A percentile compares a stretch with the other conserved stretches of the same genome.
These are phyloP conservation scores for Eleutherodactylus coqui DNA, from an alignment of 2,797 vertebrate genomes.

Conservation along the genomic window DNA sequence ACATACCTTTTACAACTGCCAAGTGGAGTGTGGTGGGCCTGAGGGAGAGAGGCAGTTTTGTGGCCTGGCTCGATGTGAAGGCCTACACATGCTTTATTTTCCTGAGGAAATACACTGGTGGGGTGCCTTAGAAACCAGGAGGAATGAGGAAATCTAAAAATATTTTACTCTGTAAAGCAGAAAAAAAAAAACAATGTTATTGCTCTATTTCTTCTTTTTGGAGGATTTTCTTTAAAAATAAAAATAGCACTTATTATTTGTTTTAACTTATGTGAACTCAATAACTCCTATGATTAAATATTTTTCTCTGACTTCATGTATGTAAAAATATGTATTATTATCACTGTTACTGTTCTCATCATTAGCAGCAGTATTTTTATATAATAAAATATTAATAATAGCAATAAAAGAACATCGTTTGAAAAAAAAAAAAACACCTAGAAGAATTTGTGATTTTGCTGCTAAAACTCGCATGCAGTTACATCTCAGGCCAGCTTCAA, in stretches of 20 bases:
- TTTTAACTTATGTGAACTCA: neutral
- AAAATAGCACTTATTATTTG: neutral
- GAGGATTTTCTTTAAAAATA: neutral
- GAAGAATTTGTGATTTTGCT: no score
- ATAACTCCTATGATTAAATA: neutral
- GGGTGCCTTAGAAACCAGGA: constrained; percentile 36
- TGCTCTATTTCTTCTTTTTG: neutral
- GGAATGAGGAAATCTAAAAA: constrained; percentile 53
- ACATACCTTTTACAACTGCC: constrained; percentile 41
- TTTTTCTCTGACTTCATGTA: no score
- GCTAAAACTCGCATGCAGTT: no score
- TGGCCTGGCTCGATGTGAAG: constrained; percentile 30
- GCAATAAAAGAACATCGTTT: no score
- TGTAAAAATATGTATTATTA: no score
- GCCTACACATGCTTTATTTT: constrained; percentile 40
- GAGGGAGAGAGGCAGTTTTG: constrained; percentile 39
- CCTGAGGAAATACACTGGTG: constrained; percentile 45
- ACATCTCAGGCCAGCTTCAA: no score
- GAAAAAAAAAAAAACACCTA: no score
- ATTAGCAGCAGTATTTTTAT: no score
- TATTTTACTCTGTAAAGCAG: constrained; percentile 32
- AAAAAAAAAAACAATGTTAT: constrained; percentile 20
- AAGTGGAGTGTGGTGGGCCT: constrained; percentile 34
- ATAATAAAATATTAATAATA: no score
- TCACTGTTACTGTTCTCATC: no score